Evolutionary conservation across 2,113 vertebrate species (phyloP).

Genomic region (Mobula birostris): DNA sequence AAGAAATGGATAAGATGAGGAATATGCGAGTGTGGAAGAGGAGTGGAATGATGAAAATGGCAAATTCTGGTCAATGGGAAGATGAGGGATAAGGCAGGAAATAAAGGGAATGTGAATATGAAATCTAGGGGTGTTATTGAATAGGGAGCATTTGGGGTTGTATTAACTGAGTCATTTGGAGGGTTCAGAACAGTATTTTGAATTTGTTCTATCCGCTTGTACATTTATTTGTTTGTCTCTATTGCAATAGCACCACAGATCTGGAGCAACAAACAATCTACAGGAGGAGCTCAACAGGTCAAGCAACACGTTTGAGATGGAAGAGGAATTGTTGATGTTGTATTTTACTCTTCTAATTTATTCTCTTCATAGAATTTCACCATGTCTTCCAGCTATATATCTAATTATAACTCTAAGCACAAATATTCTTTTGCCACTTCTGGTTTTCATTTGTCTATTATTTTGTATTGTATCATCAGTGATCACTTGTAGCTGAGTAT

Average conservation of each 20-base stretch:
- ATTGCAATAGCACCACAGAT: too few relatives aligned
- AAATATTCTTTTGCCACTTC: not conserved
- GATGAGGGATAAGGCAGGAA: not conserved
- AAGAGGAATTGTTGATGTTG: too few relatives aligned
- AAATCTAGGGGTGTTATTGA: too few relatives aligned
- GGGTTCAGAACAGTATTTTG: not conserved
- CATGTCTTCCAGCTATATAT: not conserved
- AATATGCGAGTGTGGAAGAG: not conserved
- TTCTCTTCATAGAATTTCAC: not conserved
- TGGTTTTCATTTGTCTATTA: not conserved
- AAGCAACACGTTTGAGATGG: too few relatives aligned
- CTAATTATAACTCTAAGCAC: not conserved
- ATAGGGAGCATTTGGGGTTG: not conserved
- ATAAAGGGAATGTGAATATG: not conserved
- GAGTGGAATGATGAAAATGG: not conserved
- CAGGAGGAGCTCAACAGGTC: too few relatives aligned
- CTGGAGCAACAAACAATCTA: too few relatives aligned
- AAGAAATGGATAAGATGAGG: not conserved
- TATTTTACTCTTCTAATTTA: not conserved
- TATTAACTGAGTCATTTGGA: not conserved
- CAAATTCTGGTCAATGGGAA: not conserved
- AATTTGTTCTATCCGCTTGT: too few relatives aligned
- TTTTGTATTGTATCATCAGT: not conserved
- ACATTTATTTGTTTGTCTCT: too few relatives aligned
- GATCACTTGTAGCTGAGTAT: too few relatives aligned